phyloP scores from a whole-genome alignment of 2,888 invertebrate genomes.

The Rotaria socialis region DNA sequence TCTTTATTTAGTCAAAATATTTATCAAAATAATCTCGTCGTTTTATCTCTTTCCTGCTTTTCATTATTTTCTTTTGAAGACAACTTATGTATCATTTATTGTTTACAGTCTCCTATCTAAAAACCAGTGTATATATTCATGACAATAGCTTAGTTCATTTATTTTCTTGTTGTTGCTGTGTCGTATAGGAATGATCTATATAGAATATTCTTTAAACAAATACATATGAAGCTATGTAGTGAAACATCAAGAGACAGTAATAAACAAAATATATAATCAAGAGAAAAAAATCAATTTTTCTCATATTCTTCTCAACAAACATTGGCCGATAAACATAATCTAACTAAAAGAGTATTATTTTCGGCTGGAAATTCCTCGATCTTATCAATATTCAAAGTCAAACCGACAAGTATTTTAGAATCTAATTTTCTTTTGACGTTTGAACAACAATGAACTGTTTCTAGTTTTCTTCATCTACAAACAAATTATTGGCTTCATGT shows the following conservation, averaged over 20 bases:
- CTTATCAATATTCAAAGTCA: too few species aligned
- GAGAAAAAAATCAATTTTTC: too few species aligned
- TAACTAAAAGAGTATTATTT: too few species aligned
- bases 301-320: too few species aligned
- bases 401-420: too few species aligned
- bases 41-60: too few species aligned
- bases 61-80: background rate
- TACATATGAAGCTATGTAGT: background rate
- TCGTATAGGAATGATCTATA: background rate
- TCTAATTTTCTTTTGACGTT: too few species aligned
- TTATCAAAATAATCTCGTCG: background rate
- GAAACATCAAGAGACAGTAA: background rate
- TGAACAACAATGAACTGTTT: too few species aligned
- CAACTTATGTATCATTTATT: background rate
- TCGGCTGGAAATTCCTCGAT: too few species aligned
- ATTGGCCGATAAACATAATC: too few species aligned
- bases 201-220: background rate
- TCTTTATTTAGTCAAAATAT: background rate
- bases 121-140: background rate
- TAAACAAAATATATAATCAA: background rate
- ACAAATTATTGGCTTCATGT: too few species aligned
- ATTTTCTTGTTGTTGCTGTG: background rate
- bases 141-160: background rate
- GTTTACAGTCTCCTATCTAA: background rate
- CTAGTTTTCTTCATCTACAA: too few species aligned